Conservation (phyloP, 2,113 vertebrate species). For the Picathartes gymnocephalus region DNA sequence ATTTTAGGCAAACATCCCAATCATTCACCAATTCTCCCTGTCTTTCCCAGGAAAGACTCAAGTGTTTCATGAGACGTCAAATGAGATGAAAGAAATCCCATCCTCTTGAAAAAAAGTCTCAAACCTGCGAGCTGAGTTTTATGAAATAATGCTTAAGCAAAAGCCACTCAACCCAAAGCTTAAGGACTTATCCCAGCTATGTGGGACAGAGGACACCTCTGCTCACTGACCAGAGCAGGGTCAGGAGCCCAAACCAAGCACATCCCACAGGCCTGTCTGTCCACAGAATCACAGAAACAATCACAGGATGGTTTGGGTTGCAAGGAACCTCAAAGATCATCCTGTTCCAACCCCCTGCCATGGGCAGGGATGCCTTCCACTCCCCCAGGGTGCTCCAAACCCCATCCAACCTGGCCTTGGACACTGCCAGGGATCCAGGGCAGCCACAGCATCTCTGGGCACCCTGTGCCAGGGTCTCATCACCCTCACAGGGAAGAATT, state of each 20-base stretch:
- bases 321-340: neutral
- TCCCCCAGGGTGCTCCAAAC: accelerated
- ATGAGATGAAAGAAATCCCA: neutral
- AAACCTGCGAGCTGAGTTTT: neutral
- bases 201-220: neutral
- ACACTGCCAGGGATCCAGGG: neutral
- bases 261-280: neutral
- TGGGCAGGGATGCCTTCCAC: neutral
- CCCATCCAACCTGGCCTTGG: accelerated
- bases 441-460: neutral
- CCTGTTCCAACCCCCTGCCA: accelerated
- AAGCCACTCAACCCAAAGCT: neutral
- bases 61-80: neutral
- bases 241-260: neutral
- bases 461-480: neutral
- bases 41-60: neutral
- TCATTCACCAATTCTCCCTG: neutral
- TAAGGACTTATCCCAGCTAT: neutral
- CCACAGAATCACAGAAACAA: neutral
- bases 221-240: accelerated
- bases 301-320: neutral
- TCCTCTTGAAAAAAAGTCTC: neutral
- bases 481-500: accelerated
- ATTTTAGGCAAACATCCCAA: neutral
- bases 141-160: neutral